A percentile compares a stretch with the other conserved stretches of the same genome.
These are phyloP conservation scores for Polydrusus tereticollis DNA, from an alignment of 2,888 invertebrate species.

Conservation along the genomic window DNA sequence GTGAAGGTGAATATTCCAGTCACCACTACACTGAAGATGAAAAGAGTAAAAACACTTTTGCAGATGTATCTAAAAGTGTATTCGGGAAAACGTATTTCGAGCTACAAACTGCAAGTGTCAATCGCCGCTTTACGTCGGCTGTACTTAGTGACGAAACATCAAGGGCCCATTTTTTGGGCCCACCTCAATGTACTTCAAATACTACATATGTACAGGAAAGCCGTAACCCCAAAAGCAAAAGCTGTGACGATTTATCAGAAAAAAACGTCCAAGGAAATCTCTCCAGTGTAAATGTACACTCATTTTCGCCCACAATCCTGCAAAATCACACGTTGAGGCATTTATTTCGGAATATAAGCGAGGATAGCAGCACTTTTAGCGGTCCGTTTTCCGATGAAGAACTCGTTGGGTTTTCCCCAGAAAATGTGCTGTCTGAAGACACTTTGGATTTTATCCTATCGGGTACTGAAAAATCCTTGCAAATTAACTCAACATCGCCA, in stretches of 20 bases:
- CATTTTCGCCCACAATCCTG: neutral
- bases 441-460: constrained; percentile 61
- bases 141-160: neutral
- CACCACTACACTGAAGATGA: neutral
- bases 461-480: constrained; percentile 58
- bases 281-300: neutral
- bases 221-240: constrained; percentile 39
- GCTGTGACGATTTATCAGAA: neutral
- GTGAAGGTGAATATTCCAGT: neutral
- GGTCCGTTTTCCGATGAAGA: constrained; percentile 53
- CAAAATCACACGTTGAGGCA: neutral
- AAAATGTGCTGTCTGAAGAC: constrained; percentile 52
- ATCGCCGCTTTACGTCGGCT: neutral
- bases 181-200: neutral
- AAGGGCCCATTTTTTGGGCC: neutral
- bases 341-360: constrained; percentile 43
- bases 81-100: neutral
- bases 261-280: neutral
- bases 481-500: constrained; percentile 60
- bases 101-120: neutral
- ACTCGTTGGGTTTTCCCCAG: constrained; percentile 34
- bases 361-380: constrained; percentile 51
- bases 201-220: neutral
- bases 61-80: neutral
- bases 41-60: neutral